Percentiles rank a stretch among this genome's conserved stretches.
These are phyloP conservation scores for Trichogramma pretiosum DNA, from an alignment of 1,140 invertebrate genomes.

Conservation along the genomic window DNA sequence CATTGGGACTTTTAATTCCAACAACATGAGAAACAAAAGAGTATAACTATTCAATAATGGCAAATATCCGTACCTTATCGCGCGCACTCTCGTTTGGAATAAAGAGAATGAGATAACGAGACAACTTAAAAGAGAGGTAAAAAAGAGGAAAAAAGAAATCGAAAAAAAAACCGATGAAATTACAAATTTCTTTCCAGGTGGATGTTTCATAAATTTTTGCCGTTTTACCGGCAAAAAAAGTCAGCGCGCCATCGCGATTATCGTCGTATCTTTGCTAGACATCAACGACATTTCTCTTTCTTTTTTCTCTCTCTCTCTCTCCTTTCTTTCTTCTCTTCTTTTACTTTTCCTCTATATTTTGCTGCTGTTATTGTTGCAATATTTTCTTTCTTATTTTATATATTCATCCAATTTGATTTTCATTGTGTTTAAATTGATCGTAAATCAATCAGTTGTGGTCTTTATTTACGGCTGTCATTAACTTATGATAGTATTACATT, in stretches of 20 bases:
- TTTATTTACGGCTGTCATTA: too few relatives aligned
- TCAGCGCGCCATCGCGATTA: slow-evolving; percentile 28
- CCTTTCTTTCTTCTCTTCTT: slow-evolving; percentile 3
- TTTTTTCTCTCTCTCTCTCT: slow-evolving; percentile 10
- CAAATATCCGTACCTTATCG: slow-evolving; percentile 8
- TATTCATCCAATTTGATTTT: too few relatives aligned
- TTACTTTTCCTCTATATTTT: background rate
- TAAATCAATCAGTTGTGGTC: too few relatives aligned
- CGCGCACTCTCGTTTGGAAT: too few relatives aligned
- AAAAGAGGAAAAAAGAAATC: background rate
- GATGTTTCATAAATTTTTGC: slow-evolving; percentile 16
- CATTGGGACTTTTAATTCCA: too few relatives aligned
- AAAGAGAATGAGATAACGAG: too few relatives aligned
- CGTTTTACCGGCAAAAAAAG: slow-evolving; percentile 9
- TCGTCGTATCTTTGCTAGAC: slow-evolving; percentile 36
- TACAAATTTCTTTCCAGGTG: slow-evolving; percentile 12
- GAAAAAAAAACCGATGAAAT: slow-evolving; percentile 8
- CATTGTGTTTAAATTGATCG: too few relatives aligned
- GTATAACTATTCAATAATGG: slow-evolving; percentile 8
- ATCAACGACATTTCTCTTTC: slow-evolving; percentile 30
- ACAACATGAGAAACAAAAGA: too few relatives aligned
- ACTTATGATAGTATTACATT: too few relatives aligned
- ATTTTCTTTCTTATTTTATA: background rate
- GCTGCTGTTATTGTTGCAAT: background rate
- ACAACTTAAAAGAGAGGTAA: background rate